Base-by-base conservation (phyloP, 2,797 vertebrate genomes). In the Gymnothorax javanicus region DNA sequence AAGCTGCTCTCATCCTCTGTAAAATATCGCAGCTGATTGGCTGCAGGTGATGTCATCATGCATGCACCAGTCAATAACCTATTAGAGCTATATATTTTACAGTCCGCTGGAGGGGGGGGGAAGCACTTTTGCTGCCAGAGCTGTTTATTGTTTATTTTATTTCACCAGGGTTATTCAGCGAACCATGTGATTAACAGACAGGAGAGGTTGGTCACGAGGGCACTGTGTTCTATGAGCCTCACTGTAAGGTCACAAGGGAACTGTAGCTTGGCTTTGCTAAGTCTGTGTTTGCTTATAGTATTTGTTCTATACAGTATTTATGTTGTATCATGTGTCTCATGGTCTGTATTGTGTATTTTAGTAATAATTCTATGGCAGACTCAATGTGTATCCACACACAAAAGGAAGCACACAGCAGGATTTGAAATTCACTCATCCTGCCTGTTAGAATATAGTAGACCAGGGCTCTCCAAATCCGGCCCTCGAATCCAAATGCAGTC, bases 81-180 rank as follows among this genome's bases (percentile, higher is more conserved):
- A 95, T 96, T 94, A 95, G 93, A 93, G 90, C 90, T 92, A 84
- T 83, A 89, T 79, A 52, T 94, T 95, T 96, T 95, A 94, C 93
- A 91, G 90, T 94, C 93, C 94, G 91, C 94, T 60, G 54, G 88
- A 88, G 90, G 87, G 88, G 88, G 90, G 87, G 89, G 90, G 89
- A 90, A 64, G 82, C 87, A 83, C 89, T 89, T 90, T 89, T 90
- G 93, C 93, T 91, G 90, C 91, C 91, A 93, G 92, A 93, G 90
- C 91, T 91, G 86, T 87, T 91, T 88, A 86, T 87, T 27, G 77
- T 88, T 88, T 89, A 89, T 89, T 89, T 89, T 89, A 88, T 93
- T 93, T 93, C 93, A 94, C 92, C 91, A 90, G 87, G 88, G 91
- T 92, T 91, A 91, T 94, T 93, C 91, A 92, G 91, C 87, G 84